phyloP scores from a whole-genome alignment of 2,888 invertebrate species.

The Stratiomys singularior region DNA sequence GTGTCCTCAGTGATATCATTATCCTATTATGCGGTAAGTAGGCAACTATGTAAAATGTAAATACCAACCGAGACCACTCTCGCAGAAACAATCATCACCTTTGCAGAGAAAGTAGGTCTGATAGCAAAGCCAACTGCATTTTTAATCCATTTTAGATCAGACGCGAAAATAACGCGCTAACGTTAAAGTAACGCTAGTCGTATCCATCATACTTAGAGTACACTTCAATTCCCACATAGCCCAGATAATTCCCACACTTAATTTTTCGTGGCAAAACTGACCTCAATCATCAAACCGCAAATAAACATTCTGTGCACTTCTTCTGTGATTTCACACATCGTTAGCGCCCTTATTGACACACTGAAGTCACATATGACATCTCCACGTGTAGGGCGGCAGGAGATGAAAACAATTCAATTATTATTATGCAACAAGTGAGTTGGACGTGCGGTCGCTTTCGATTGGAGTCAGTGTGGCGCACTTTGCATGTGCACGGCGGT shows the following conservation, averaged over 20 bases:
- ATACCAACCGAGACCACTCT: no score
- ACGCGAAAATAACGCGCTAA: no score
- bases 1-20: constrained; percentile 74
- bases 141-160: no score
- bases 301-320: not conserved
- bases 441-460: not conserved
- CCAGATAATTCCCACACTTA: no score
- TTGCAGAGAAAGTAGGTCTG: no score
- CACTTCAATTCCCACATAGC: no score
- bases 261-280: no score
- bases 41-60: not conserved
- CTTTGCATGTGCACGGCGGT: not conserved
- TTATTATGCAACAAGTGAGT: constrained; percentile 33
- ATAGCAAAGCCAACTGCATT: no score
- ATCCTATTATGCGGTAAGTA: constrained; percentile 77
- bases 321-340: constrained; percentile 1
- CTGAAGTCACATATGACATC: not conserved
- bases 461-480: constrained; percentile 1
- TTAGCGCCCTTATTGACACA: constrained; percentile 9
- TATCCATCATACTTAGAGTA: no score
- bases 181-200: no score
- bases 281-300: not conserved
- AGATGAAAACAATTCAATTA: constrained; percentile 21
- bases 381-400: not conserved
- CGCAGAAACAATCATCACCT: no score